Evolutionary conservation across 2,797 vertebrate species (phyloP).

Genomic region (Toxotes lorentzi): DNA sequence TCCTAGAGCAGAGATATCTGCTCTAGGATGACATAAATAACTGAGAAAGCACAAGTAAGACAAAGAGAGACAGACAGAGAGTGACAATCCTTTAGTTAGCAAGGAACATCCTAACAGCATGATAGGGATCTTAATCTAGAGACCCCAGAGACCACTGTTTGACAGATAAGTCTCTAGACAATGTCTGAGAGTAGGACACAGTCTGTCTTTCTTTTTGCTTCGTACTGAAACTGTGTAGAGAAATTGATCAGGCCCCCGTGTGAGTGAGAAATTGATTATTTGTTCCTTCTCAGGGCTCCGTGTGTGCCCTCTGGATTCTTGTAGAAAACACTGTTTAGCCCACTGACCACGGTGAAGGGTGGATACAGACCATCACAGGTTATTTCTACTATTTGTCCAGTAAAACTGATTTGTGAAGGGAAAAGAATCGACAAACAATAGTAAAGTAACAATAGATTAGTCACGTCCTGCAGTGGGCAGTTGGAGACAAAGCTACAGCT

Average conservation of each 20-base stretch:
- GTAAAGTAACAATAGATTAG: too few relatives aligned
- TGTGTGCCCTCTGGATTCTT: conserved; percentile 33
- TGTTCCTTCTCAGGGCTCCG: conserved; percentile 31
- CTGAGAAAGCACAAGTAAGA: conserved; percentile 22
- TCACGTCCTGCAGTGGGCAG: conserved; percentile 40
- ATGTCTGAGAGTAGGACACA: conserved; percentile 3
- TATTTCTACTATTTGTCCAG: conserved; percentile 22
- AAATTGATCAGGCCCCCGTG: conserved; percentile 40
- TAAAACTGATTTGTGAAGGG: conserved; percentile 24
- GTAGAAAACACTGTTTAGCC: conserved; percentile 1
- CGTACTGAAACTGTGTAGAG: conserved; percentile 19
- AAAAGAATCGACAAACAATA: conserved; percentile 38
- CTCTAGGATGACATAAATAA: conserved; percentile 24
- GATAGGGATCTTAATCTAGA: conserved; percentile 43
- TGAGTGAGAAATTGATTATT: conserved; percentile 36
- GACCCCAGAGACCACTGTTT: conserved; percentile 21
- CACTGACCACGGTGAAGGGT: neutral
- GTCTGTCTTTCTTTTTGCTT: conserved; percentile 37
- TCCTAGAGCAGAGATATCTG: conserved; percentile 4
- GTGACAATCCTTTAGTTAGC: conserved; percentile 30
- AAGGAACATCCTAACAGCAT: conserved; percentile 21
- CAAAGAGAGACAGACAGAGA: conserved; percentile 29
- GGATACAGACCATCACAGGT: neutral
- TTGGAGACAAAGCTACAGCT: conserved; percentile 34
- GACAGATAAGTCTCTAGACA: conserved; percentile 41